Evolutionary conservation across 2,797 vertebrate species (phyloP).

Genomic region (Eurystomus glaucurus): DNA sequence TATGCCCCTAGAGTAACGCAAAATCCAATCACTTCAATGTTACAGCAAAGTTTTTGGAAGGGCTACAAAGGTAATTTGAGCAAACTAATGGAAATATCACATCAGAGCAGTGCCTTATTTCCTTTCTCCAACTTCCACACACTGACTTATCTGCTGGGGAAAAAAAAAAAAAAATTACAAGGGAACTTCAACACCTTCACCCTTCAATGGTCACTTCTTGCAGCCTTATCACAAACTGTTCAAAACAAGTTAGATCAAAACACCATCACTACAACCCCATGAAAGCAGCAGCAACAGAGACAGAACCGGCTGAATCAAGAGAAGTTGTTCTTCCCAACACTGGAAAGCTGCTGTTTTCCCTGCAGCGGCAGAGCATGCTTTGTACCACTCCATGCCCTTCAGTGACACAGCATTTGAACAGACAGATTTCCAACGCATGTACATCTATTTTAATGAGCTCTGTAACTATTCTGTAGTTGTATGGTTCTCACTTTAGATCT

Average conservation of each 20-base stretch:
- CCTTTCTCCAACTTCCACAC: not conserved
- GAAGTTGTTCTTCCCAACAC: not conserved
- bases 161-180: not conserved
- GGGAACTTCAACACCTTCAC: not conserved
- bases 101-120: not conserved
- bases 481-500: not conserved
- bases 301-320: not conserved
- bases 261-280: not conserved
- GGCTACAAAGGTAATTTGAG: not conserved
- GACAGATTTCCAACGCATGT: rapidly evolving
- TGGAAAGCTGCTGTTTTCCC: not conserved
- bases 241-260: not conserved
- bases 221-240: not conserved
- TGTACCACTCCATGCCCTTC: not conserved
- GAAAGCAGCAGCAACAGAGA: not conserved
- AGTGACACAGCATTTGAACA: not conserved
- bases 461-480: not conserved
- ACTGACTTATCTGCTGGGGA: not conserved
- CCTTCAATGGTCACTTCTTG: not conserved
- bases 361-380: rapidly evolving
- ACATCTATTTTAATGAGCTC: rapidly evolving
- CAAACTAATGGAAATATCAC: not conserved
- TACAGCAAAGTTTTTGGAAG: not conserved
- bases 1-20: not conserved
- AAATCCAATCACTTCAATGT: not conserved